Evolutionary conservation across 30 jellyfish, hydroid and myxozoan genomes (phyloP).

Genomic region (Chrysaora quinquecirrha): DNA sequence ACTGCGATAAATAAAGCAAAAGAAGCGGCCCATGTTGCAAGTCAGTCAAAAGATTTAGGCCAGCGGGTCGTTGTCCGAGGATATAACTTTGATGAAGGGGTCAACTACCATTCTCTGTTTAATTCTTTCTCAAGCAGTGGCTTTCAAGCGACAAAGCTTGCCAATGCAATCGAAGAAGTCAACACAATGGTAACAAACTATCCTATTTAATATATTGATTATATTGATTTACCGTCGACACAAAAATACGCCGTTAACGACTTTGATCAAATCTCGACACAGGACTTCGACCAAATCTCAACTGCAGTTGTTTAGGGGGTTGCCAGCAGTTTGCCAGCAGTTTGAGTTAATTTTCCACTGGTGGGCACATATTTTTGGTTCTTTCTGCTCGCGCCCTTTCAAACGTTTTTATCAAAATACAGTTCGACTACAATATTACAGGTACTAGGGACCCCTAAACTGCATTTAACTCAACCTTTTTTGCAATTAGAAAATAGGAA

Average conservation of each 20-base stretch:
- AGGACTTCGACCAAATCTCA: too few species aligned
- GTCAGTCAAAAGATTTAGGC: slow-evolving; percentile 25
- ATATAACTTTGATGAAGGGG: slow-evolving; percentile 88
- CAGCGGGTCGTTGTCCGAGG: slow-evolving; percentile 74
- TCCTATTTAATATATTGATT: background rate
- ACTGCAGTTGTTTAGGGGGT: too few species aligned
- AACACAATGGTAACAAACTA: slow-evolving; percentile 67
- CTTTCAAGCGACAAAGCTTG: slow-evolving; percentile 93
- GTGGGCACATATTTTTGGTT: too few species aligned
- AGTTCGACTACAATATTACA: too few species aligned
- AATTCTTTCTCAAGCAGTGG: slow-evolving; percentile 75
- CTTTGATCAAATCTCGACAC: background rate
- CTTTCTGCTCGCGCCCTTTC: too few species aligned
- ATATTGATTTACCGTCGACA: background rate
- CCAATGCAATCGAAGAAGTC: slow-evolving; percentile 85
- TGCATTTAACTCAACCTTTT: too few species aligned
- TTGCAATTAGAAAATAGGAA: too few species aligned
- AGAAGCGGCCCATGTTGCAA: slow-evolving; percentile 52
- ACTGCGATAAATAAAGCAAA: slow-evolving; percentile 24
- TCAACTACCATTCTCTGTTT: slow-evolving; percentile 76
- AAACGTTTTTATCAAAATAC: too few species aligned
- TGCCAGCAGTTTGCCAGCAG: too few species aligned
- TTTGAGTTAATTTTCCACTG: background rate
- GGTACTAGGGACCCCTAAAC: too few species aligned
- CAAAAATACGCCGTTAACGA: background rate